Conservation (phyloP, 2,888 invertebrate species). For the Nudaria mundana region DNA sequence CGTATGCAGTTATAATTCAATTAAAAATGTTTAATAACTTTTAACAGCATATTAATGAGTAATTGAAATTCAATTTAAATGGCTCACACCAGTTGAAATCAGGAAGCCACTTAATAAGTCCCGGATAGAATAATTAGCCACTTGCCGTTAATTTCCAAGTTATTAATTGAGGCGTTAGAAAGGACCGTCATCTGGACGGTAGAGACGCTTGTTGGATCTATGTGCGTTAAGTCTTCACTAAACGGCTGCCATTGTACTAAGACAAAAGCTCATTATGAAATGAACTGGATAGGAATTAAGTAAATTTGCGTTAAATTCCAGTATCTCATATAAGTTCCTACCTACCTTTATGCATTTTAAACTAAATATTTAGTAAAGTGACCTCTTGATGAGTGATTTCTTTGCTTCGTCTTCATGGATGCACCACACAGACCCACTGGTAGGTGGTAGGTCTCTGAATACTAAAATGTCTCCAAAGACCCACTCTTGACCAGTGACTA, state of each 20-base stretch:
- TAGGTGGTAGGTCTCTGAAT: no score
- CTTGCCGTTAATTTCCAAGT: conserved; percentile 72
- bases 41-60: conserved; percentile 34
- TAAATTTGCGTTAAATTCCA: no score
- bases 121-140: conserved; percentile 73
- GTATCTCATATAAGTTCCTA: no score
- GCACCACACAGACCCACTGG: no score
- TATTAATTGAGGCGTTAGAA: conserved; percentile 72
- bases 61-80: conserved; percentile 45
- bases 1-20: no score
- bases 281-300: conserved; percentile 33
- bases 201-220: conserved; percentile 35
- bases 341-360: no score
- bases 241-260: conserved; percentile 39
- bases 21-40: no score
- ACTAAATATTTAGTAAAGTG: no score
- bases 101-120: conserved; percentile 58
- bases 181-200: conserved; percentile 62
- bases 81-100: conserved; percentile 36
- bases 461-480: no score
- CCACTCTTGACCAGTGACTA: no score
- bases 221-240: conserved; percentile 26
- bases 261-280: conserved; percentile 48
- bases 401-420: no score
- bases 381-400: no score